Evolutionary conservation across 2,888 invertebrate species (phyloP).

Genomic region (Spialia ferax): DNA sequence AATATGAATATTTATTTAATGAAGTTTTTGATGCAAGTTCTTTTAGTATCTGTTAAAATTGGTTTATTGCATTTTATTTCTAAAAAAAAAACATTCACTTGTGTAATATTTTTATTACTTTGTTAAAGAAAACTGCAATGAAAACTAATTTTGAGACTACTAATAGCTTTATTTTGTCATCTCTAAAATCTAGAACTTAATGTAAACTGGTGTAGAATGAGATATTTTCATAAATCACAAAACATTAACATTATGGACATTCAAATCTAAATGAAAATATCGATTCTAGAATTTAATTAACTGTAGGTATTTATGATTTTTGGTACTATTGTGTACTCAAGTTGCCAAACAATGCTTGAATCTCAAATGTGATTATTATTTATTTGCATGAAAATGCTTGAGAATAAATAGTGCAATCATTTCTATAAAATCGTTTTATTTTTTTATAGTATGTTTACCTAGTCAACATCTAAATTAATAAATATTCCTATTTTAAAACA

Average conservation of each 20-base stretch:
- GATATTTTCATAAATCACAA: no score
- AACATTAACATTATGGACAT: background rate
- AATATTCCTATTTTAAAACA: background rate
- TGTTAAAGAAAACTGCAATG: no score
- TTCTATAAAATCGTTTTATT: constrained; percentile 60
- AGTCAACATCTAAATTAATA: constrained; percentile 10
- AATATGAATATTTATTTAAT: background rate
- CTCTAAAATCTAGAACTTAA: no score
- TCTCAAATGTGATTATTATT: constrained; percentile 70
- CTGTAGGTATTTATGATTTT: constrained; percentile 44
- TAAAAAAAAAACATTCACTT: no score
- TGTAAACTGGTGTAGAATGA: background rate
- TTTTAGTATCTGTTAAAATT: background rate
- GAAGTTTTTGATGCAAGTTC: constrained; percentile 4
- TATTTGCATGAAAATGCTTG: constrained; percentile 83
- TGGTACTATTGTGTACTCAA: constrained; percentile 49
- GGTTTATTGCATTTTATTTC: background rate
- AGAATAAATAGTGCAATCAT: constrained; percentile 80
- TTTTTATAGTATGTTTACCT: background rate
- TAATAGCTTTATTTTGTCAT: no score
- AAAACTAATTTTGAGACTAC: no score
- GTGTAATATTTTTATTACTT: no score
- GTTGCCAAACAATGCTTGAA: constrained; percentile 60
- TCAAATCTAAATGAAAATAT: background rate
- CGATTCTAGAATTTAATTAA: constrained; percentile 24